phyloP scores from a whole-genome alignment of 2,113 vertebrate genomes.

The Oncorhynchus masou region DNA sequence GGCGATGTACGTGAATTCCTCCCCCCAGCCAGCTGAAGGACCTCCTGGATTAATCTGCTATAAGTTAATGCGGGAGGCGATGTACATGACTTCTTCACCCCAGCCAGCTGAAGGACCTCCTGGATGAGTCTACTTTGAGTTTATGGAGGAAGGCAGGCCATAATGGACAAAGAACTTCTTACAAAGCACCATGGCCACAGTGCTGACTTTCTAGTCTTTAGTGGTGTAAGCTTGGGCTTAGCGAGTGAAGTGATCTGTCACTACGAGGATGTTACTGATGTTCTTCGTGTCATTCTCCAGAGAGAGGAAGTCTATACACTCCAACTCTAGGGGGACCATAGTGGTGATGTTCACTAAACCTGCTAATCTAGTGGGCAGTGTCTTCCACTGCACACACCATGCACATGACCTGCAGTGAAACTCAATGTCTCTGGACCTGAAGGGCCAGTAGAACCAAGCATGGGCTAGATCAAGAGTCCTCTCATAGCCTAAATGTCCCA shows the following conservation, averaged over 20 bases:
- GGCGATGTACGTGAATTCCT: background rate
- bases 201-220: background rate
- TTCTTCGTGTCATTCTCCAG: background rate
- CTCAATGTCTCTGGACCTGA: too few relatives aligned
- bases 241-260: slow-evolving; percentile 5
- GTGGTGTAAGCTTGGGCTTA: slow-evolving; percentile 5
- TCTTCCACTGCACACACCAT: background rate
- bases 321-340: background rate
- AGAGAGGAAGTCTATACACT: slow-evolving; percentile 8
- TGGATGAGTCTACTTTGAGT: background rate
- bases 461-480: too few relatives aligned
- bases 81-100: background rate
- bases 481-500: too few relatives aligned
- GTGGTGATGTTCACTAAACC: background rate
- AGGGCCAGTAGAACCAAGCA: too few relatives aligned
- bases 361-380: background rate
- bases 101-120: background rate
- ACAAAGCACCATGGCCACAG: background rate
- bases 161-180: background rate
- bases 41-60: background rate
- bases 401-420: too few relatives aligned
- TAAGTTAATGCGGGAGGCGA: background rate
- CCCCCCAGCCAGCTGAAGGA: background rate
- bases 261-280: slow-evolving; percentile 3
- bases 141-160: background rate